A percentile compares a stretch with the other conserved stretches of the same genome.
Conservation (phyloP, 1,140 invertebrate genomes). For the Calycopis cecrops region DNA sequence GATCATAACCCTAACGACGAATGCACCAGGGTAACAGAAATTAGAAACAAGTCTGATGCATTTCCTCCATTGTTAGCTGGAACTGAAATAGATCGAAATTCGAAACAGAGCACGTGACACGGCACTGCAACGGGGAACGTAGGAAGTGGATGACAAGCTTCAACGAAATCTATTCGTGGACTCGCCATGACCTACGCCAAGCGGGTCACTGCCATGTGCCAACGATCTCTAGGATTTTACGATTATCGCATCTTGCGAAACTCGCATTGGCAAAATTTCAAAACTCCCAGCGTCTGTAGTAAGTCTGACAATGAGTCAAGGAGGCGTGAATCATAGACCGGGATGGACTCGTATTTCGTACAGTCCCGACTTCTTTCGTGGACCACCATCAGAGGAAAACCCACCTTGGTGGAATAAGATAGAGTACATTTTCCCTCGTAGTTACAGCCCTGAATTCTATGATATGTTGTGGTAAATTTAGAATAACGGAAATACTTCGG, state of each 20-base stretch:
- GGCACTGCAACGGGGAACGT: neutral
- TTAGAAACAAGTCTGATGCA: too few species aligned
- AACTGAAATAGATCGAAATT: too few species aligned
- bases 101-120: neutral
- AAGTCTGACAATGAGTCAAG: slow-evolving; percentile 50
- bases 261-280: slow-evolving; percentile 69
- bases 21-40: too few species aligned
- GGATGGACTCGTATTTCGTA: slow-evolving; percentile 33
- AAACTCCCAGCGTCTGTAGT: slow-evolving; percentile 61
- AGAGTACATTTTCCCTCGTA: slow-evolving; percentile 29
- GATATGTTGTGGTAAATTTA: slow-evolving; percentile 57
- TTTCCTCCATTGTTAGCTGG: too few species aligned
- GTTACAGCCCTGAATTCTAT: slow-evolving; percentile 23
- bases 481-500: slow-evolving; percentile 52
- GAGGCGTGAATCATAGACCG: slow-evolving; percentile 45
- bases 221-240: slow-evolving; percentile 54
- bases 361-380: slow-evolving; percentile 34
- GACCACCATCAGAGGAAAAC: neutral
- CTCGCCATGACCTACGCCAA: slow-evolving; percentile 55
- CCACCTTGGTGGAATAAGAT: slow-evolving; percentile 21
- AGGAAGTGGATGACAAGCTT: neutral
- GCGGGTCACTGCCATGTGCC: slow-evolving; percentile 65
- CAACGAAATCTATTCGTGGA: slow-evolving; percentile 34
- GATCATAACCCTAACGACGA: too few species aligned
- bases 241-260: slow-evolving; percentile 60